Percentiles rank a stretch among this genome's conserved stretches.
Evolutionary conservation across 37 sponge, comb jelly and placozoan genomes (phyloP).

Genomic region (Ianthella basta): DNA sequence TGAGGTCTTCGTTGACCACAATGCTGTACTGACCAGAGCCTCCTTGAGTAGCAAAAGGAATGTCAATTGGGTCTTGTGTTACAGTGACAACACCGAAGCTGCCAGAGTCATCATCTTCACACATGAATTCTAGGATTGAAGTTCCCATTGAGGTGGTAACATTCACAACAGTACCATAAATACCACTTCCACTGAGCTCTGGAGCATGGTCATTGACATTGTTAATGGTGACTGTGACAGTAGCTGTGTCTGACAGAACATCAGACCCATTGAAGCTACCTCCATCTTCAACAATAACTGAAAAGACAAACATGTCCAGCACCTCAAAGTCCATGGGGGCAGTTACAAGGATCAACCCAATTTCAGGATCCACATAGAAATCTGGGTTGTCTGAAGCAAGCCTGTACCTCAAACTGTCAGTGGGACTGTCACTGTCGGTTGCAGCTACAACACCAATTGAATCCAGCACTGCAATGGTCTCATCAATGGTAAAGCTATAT

Average conservation of each 20-base stretch:
- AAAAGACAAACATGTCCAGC: slow-evolving; percentile 8
- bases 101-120: slow-evolving; percentile 56
- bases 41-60: slow-evolving; percentile 36
- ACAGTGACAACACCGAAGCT: slow-evolving; percentile 41
- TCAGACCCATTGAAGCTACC: slow-evolving; percentile 66
- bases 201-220: slow-evolving; percentile 75
- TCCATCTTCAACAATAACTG: slow-evolving; percentile 54
- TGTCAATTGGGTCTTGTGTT: not conserved
- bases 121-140: slow-evolving; percentile 45
- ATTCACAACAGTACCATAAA: slow-evolving; percentile 62
- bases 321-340: slow-evolving; percentile 64
- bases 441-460: slow-evolving; percentile 34
- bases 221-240: slow-evolving; percentile 35
- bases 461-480: slow-evolving; percentile 40
- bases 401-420: slow-evolving; percentile 34
- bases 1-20: slow-evolving; percentile 39
- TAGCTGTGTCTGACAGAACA: slow-evolving; percentile 37
- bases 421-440: slow-evolving; percentile 58
- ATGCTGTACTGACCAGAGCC: slow-evolving; percentile 18
- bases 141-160: slow-evolving; percentile 46
- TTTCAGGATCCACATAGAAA: slow-evolving; percentile 59
- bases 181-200: slow-evolving; percentile 48
- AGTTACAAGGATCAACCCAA: slow-evolving; percentile 53
- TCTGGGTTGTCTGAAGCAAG: not conserved
- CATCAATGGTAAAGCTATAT: slow-evolving; percentile 44